Percentiles rank a stretch among this genome's conserved stretches.
Conservation (phyloP, 2,797 vertebrate genomes). For the Sebastes minor region DNA sequence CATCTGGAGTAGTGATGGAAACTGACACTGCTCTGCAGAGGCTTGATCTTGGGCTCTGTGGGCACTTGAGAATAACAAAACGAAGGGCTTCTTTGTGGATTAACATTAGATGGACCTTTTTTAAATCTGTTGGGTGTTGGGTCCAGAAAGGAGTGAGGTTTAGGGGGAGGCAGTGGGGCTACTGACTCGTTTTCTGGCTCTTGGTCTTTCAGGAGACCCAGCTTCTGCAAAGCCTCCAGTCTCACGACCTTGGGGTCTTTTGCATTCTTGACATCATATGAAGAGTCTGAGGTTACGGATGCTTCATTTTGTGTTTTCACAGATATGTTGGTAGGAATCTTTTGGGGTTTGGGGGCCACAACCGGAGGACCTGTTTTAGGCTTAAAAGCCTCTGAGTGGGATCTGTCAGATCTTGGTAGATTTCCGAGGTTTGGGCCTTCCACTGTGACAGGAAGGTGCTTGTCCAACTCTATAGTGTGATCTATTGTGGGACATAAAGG, state of each 20-base stretch:
- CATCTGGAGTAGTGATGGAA: slow-evolving; percentile 54
- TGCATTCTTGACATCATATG: slow-evolving; percentile 36
- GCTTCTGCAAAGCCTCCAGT: slow-evolving; percentile 88
- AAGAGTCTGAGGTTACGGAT: slow-evolving; percentile 12
- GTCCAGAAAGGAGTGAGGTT: slow-evolving; percentile 21
- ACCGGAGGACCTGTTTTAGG: slow-evolving; percentile 76
- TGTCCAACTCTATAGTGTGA: slow-evolving; percentile 65
- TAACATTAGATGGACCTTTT: slow-evolving; percentile 10
- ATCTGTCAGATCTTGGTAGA: slow-evolving; percentile 21
- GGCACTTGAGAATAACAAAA: slow-evolving; percentile 41
- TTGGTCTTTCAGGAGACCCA: slow-evolving; percentile 86
- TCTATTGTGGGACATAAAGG: slow-evolving; percentile 70
- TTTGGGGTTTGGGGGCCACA: slow-evolving; percentile 87
- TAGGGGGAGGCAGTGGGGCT: background rate
- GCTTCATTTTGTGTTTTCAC: slow-evolving; percentile 65
- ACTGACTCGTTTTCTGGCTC: slow-evolving; percentile 34
- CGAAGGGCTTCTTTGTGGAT: slow-evolving; percentile 51
- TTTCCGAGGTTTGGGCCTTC: slow-evolving; percentile 17
- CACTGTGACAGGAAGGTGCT: background rate
- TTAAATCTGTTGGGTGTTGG: slow-evolving; percentile 19
- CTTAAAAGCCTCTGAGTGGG: slow-evolving; percentile 12
- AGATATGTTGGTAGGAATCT: slow-evolving; percentile 79
- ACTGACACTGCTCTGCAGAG: slow-evolving; percentile 59
- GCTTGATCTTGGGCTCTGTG: slow-evolving; percentile 40
- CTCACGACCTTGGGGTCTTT: slow-evolving; percentile 78